Base-by-base conservation (phyloP, 1,140 invertebrate species). In the Cyrtorhinus lividipennis region DNA sequence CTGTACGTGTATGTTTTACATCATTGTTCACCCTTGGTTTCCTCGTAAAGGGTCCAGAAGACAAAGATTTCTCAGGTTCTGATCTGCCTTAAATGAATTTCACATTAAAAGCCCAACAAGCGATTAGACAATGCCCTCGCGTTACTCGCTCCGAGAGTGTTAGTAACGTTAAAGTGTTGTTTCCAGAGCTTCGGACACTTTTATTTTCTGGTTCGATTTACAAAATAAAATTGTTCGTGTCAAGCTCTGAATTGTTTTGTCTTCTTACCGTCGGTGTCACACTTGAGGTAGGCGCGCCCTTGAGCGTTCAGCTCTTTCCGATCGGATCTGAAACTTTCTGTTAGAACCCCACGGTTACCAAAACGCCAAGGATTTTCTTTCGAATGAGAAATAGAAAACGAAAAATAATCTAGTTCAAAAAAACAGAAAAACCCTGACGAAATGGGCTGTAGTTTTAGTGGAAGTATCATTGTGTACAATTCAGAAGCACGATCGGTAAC, bases 231-330 rank as follows among this genome's bases (percentile, higher is more conserved):
- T n/a, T n/a, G n/a, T n/a, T n/a, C n/a, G 5, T 38, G 30, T 38
- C 30, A 38, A 38, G 30, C 30, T 38, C 30, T 38, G 30, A 38
- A 38, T 62, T 58, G 71, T 69, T 69, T 73, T 72, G 73, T 27
- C 24, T n/a, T 76, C 84, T 86, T 86, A 87, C 84, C 84, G 79
- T 84, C 83, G 75, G 79, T 80, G 77, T 87, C 84, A 75, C 81
- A 82, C 79, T 86, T 86, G 75, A 86, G 81, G 81, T 87, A 86
- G 72, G 83, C 80, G 79, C 82, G 82, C 75, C 84, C 83, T 78
- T 83, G 80, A 73, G 83, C 82, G 78, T 82, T 83, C 75, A 86
- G 76, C 74, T 77, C 79, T 71, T 76, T 78, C 74, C 76, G 80
- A 74, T 80, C 76, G 73, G 76, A 80, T 72, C 78, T 76, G 72